Evolutionary conservation across 2,113 vertebrate species (phyloP).

Genomic region (Chitala chitala): DNA sequence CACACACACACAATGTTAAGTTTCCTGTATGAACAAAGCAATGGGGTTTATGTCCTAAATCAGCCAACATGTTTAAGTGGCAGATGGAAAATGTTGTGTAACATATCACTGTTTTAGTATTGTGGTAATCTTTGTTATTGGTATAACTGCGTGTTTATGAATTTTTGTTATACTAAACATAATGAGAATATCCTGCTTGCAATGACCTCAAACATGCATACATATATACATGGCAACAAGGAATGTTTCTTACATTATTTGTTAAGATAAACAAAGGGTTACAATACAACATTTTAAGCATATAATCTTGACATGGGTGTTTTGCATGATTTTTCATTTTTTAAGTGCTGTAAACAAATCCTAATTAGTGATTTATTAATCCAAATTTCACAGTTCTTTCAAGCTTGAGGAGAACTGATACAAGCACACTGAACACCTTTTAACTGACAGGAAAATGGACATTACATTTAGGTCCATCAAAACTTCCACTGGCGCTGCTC

Average conservation of each 20-base stretch:
- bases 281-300: slow-evolving; percentile 60
- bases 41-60: neutral
- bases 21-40: neutral
- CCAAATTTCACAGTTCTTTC: neutral
- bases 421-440: slow-evolving; percentile 13
- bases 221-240: slow-evolving; percentile 10
- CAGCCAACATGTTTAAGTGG: neutral
- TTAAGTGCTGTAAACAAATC: neutral
- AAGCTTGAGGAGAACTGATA: too few species aligned
- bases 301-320: slow-evolving; percentile 17
- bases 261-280: slow-evolving; percentile 35
- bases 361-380: too few species aligned
- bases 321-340: neutral
- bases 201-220: slow-evolving; percentile 1
- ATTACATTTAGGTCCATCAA: neutral
- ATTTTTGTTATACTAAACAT: neutral
- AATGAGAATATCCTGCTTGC: neutral
- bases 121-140: neutral
- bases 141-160: neutral
- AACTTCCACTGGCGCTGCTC: neutral
- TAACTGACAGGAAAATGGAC: neutral
- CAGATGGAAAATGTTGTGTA: neutral
- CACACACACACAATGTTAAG: neutral
- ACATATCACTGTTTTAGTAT: neutral
- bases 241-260: neutral